Evolutionary conservation across 2,113 vertebrate species (phyloP), one percentile per base, ranked within the genome.

Genomic region (Rhegmatorhina hoffmannsi): DNA sequence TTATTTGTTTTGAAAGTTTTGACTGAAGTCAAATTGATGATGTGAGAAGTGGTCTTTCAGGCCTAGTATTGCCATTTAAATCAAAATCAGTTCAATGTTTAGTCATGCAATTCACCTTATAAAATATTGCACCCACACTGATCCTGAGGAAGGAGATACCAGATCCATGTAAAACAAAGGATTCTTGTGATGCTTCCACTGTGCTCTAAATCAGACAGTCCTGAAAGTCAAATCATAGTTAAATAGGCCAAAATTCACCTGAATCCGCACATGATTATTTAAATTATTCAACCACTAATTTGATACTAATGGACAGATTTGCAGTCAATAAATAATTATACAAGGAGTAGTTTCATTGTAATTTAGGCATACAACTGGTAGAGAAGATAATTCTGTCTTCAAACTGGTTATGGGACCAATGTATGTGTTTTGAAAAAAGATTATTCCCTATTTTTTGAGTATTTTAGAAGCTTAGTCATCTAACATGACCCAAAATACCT

Each of bases 321-420:
- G 17, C 52, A 70, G 6, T 67, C 15, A n/a, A 29, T 24, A 81
- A 74, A 87, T 28, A 52, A 81, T 36, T 87, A 53, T 40, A 9
- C n/a, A 69, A 67, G 10, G 3, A 21, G 1, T 49, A 28, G 5
- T n/a, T 60, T 12, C 10, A 28, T 56, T 43, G 4, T 56, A 78
- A 50, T 36, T 49, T 1, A 2, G 10, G 6, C 3, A 10, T n/a
- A 40, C 0, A 31, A 46, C 10, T 58, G 14, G 1, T 47, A 47
- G 9, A 68, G 29, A 83, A 34, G 16, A 15, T 9, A 72, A 44
- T 29, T 18, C 3, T 9, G 6, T 44, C 34, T 20, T 79, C 34
- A 46, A 46, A 63, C 6, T 43, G 36, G 26, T 36, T 63, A 46
- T 8, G 10, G 59, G 16, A 58, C 11, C 12, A 80, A 34, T 1